A percentile compares a stretch with the other conserved stretches of the same genome.
Conservation (phyloP, 1,140 invertebrate genomes). For the Thalassaphorura encarpata region DNA sequence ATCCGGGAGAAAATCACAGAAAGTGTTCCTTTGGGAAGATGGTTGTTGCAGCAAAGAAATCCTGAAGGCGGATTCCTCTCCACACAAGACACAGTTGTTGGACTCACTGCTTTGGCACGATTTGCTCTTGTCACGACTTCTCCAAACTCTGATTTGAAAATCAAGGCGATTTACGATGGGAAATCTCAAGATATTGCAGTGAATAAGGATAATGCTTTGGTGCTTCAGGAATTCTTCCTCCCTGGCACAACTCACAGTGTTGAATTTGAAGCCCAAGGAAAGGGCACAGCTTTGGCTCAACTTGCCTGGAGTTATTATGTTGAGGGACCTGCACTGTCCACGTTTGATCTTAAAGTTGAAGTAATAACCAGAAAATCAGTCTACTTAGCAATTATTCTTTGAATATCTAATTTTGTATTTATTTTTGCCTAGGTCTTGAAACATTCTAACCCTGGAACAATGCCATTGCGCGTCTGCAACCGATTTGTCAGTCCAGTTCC, state of each 20-base stretch:
- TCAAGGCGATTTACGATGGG: neutral
- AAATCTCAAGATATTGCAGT: neutral
- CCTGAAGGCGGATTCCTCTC: conserved; percentile 69
- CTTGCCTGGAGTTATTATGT: conserved; percentile 72
- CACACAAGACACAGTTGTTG: conserved; percentile 46
- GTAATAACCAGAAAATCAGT: neutral
- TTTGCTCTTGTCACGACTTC: conserved; percentile 6
- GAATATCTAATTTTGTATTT: too few species aligned
- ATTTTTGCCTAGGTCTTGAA: too few species aligned
- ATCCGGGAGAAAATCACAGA: conserved; percentile 52
- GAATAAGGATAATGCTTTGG: conserved; percentile 12
- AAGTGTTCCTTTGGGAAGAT: conserved; percentile 63
- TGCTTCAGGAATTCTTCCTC: conserved; percentile 38
- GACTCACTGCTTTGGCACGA: conserved; percentile 17
- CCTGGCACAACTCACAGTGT: conserved; percentile 40
- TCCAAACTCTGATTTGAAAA: conserved; percentile 1
- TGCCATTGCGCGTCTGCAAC: too few species aligned
- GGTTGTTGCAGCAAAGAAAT: conserved; percentile 73
- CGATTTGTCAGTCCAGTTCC: conserved; percentile 39
- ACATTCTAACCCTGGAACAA: too few species aligned
- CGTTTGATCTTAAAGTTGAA: conserved; percentile 5
- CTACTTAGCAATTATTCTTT: too few species aligned
- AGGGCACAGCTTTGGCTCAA: conserved; percentile 71
- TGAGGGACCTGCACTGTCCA: conserved; percentile 41
- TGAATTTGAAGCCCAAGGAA: conserved; percentile 60